Evolutionary conservation across 2,797 vertebrate species (phyloP).

Genomic region (Cheirogaleus major): DNA sequence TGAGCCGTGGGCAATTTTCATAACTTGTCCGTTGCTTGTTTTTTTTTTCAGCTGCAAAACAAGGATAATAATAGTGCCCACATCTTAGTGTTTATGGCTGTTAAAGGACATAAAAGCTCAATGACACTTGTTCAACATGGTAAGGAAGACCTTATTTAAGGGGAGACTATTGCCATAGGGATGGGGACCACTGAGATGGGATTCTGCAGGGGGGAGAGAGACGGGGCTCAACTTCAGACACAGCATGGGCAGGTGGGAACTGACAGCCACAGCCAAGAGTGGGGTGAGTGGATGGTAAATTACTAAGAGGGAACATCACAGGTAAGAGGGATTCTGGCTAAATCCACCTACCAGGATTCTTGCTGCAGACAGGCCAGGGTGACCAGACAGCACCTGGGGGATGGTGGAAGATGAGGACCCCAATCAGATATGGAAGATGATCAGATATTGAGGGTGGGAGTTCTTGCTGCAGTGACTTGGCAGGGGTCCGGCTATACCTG

Average conservation of each 20-base stretch:
- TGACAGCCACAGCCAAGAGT: neutral
- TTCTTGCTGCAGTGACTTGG: neutral
- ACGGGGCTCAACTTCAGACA: neutral
- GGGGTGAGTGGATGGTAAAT: neutral
- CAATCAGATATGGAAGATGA: neutral
- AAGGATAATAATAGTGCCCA: neutral
- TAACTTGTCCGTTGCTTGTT: neutral
- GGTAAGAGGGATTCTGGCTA: neutral
- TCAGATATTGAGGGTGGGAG: accelerated
- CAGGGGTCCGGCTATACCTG: neutral
- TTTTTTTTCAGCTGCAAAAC: neutral
- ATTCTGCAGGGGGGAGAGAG: neutral
- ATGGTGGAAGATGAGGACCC: neutral
- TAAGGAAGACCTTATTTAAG: neutral
- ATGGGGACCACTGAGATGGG: neutral
- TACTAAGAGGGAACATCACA: neutral
- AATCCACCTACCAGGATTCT: neutral
- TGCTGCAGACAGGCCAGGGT: neutral
- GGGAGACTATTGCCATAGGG: neutral
- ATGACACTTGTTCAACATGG: neutral
- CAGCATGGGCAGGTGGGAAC: neutral
- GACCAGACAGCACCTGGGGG: neutral
- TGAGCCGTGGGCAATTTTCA: neutral
- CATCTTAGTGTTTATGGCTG: neutral
- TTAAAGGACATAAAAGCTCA: neutral